A percentile compares a stretch with the other conserved stretches of the same genome.
Evolutionary conservation across 2,888 invertebrate genomes (phyloP).

Genomic region (Cryptosula pallasiana): DNA sequence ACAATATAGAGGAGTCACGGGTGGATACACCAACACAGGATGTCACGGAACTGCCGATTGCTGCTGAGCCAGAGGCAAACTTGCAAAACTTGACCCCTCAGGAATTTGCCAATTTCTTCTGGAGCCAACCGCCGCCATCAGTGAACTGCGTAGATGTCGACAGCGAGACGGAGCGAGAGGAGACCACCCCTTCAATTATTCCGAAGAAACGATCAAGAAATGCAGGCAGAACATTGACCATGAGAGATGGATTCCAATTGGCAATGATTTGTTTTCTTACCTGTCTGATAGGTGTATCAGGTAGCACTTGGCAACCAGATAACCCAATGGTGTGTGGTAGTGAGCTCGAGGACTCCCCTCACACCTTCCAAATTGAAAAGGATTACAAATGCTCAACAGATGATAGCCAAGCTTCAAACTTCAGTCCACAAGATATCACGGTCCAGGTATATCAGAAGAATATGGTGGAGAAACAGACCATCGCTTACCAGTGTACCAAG

Average conservation of each 20-base stretch:
- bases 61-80: too few relatives aligned
- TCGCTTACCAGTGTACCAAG: neutral
- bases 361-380: neutral
- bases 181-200: neutral
- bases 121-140: too few relatives aligned
- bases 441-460: neutral
- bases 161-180: too few relatives aligned
- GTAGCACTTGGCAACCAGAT: neutral
- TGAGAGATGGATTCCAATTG: neutral
- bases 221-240: neutral
- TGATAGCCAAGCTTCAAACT: neutral
- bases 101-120: too few relatives aligned
- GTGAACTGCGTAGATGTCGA: too few relatives aligned
- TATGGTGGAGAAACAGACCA: neutral
- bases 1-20: too few relatives aligned
- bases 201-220: neutral
- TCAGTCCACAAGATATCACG: neutral
- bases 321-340: neutral
- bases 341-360: neutral
- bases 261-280: neutral
- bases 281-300: neutral
- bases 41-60: too few relatives aligned
- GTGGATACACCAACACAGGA: too few relatives aligned
- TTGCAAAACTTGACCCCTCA: too few relatives aligned
- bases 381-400: neutral